Evolutionary conservation across 2,113 vertebrate species (phyloP).

Genomic region (Tamias sibiricus): DNA sequence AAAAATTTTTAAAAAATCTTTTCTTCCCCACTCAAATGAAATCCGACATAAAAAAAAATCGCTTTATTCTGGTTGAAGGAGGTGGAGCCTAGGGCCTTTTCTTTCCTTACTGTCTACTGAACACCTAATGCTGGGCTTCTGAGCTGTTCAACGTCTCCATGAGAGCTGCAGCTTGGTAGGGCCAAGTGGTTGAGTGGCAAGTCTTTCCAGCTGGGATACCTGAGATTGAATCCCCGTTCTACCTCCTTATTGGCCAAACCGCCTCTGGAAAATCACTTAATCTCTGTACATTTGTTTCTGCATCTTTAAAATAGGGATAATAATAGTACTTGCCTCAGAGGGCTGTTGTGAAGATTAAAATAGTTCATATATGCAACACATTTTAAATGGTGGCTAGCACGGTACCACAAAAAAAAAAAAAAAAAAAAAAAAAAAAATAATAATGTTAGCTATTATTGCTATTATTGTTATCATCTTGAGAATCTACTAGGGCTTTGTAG

Average conservation of each 20-base stretch:
- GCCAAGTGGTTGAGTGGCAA: not conserved
- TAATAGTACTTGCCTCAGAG: not conserved
- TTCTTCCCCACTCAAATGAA: not conserved
- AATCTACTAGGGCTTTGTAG: conserved; percentile 12
- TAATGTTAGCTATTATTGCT: conserved; percentile 5
- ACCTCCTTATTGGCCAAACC: not conserved
- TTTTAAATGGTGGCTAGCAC: conserved; percentile 14
- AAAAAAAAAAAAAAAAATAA: too few relatives aligned
- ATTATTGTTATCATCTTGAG: conserved; percentile 14
- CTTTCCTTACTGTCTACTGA: not conserved
- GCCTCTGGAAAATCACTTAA: conserved; percentile 5
- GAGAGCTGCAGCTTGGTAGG: not conserved
- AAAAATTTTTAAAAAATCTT: too few relatives aligned
- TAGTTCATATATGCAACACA: conserved; percentile 23
- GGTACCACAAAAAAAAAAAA: too few relatives aligned
- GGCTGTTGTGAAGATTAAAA: conserved; percentile 48
- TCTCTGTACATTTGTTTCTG: conserved; percentile 32
- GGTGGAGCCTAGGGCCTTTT: not conserved
- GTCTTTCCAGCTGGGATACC: not conserved
- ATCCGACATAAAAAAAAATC: not conserved
- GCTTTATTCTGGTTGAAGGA: not conserved
- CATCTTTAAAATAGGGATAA: conserved; percentile 47
- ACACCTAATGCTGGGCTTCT: not conserved
- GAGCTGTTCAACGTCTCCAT: not conserved
- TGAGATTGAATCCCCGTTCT: not conserved